Conservation (phyloP, 1,140 invertebrate species). For the Drosophila subpulchrella region DNA sequence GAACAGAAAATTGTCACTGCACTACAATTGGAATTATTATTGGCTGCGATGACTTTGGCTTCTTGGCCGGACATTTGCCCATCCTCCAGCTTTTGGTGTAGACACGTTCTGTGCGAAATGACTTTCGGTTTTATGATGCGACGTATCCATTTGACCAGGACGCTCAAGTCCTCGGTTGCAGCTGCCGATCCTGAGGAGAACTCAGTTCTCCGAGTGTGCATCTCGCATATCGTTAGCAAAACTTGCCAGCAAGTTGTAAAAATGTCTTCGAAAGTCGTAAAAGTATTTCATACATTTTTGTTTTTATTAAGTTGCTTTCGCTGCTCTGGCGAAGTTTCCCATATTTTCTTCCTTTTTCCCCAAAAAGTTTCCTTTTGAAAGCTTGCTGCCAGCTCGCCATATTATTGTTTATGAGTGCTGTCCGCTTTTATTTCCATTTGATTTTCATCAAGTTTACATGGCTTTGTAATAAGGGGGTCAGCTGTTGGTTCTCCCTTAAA, state of each 20-base stretch:
- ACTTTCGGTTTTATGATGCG: conserved; percentile 83
- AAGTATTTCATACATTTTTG: conserved; percentile 83
- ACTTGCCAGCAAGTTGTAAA: conserved; percentile 78
- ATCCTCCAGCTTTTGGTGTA: conserved; percentile 20
- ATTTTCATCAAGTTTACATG: conserved; percentile 83
- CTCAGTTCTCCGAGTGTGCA: conserved; percentile 38
- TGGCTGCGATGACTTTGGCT: conserved; percentile 83
- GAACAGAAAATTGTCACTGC: conserved; percentile 76
- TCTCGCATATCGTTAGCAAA: conserved; percentile 82
- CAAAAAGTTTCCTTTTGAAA: conserved; percentile 49
- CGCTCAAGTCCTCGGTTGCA: conserved; percentile 38
- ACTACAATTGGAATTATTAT: conserved; percentile 83
- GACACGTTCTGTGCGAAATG: conserved; percentile 80
- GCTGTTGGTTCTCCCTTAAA: conserved; percentile 17
- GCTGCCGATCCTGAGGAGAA: conserved; percentile 5
- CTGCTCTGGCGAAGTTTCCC: conserved; percentile 12
- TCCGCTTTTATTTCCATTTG: conserved; percentile 81
- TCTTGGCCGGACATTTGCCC: conserved; percentile 61
- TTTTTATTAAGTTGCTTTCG: conserved; percentile 76
- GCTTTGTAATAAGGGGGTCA: conserved; percentile 60
- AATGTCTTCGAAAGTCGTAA: conserved; percentile 84
- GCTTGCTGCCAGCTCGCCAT: conserved; percentile 53
- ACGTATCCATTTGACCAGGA: conserved; percentile 76
- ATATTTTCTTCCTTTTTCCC: conserved; percentile 23
- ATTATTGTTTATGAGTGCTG: conserved; percentile 80